A percentile compares a stretch with the other conserved stretches of the same genome.
These are phyloP conservation scores for Standfussiana lucernea DNA, from an alignment of 2,888 invertebrate genomes.

Conservation along the genomic window DNA sequence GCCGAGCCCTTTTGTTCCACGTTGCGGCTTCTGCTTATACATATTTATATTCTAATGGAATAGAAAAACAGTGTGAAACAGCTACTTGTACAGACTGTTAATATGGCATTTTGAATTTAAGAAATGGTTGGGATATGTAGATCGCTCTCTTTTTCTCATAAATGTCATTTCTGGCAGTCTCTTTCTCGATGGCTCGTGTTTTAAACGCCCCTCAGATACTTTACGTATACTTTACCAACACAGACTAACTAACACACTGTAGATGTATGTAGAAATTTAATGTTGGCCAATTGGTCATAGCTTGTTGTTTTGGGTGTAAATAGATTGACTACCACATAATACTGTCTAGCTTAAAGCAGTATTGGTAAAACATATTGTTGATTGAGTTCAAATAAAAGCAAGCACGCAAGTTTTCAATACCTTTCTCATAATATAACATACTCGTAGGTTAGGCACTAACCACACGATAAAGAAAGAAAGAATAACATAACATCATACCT, in stretches of 20 bases:
- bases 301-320: not conserved
- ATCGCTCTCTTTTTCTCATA: not conserved
- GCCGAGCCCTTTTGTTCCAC: constrained; percentile 71
- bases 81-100: constrained; percentile 20
- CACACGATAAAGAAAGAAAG: too few relatives aligned
- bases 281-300: too few relatives aligned
- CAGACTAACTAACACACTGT: not conserved
- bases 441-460: too few relatives aligned
- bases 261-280: too few relatives aligned
- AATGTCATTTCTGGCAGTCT: not conserved
- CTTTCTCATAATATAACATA: too few relatives aligned
- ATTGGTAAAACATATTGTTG: too few relatives aligned
- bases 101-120: not conserved
- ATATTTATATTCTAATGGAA: constrained; percentile 66
- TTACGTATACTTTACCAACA: not conserved
- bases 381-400: not conserved
- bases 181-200: not conserved
- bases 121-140: not conserved
- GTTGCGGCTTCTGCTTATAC: constrained; percentile 66
- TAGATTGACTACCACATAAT: not conserved
- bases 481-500: too few relatives aligned
- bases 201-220: not conserved
- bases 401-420: not conserved
- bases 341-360: not conserved
- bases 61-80: constrained; percentile 59